Evolutionary conservation across 2,113 vertebrate genomes (phyloP).

Genomic region (Entosphenus tridentatus): DNA sequence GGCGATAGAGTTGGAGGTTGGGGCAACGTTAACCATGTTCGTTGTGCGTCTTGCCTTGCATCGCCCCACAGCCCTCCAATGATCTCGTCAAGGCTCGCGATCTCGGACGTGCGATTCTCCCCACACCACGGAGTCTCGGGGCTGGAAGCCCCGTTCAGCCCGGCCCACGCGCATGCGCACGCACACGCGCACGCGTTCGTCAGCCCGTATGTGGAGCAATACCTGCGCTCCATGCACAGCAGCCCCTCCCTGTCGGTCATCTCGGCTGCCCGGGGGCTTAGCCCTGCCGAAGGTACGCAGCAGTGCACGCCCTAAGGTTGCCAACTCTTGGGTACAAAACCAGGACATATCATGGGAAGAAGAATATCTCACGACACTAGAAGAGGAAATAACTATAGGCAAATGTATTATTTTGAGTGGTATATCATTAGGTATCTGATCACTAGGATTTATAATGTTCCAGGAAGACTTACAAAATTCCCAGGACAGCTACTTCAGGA

Average conservation of each 20-base stretch:
- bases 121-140: conserved; percentile 34
- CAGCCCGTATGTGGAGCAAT: conserved; percentile 86
- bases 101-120: conserved; percentile 75
- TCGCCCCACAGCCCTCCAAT: conserved; percentile 54
- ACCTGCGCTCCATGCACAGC: conserved; percentile 66
- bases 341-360: not conserved
- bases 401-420: no score
- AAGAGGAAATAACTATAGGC: not conserved
- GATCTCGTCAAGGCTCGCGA: conserved; percentile 52
- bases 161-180: conserved; percentile 1
- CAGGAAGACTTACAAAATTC: no score
- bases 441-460: not conserved
- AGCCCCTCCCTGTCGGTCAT: conserved; percentile 86
- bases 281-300: conserved; percentile 63
- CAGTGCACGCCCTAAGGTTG: not conserved
- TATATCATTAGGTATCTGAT: not conserved
- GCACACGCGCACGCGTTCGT: conserved; percentile 45
- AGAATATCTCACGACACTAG: not conserved
- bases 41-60: conserved; percentile 18
- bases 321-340: not conserved
- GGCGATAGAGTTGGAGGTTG: no score
- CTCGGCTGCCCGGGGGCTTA: conserved; percentile 72
- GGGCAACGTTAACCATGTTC: no score
- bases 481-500: no score
- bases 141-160: conserved; percentile 50